Evolutionary conservation across 1,140 invertebrate species (phyloP).

Genomic region (Caenorhabditis inopinata): DNA sequence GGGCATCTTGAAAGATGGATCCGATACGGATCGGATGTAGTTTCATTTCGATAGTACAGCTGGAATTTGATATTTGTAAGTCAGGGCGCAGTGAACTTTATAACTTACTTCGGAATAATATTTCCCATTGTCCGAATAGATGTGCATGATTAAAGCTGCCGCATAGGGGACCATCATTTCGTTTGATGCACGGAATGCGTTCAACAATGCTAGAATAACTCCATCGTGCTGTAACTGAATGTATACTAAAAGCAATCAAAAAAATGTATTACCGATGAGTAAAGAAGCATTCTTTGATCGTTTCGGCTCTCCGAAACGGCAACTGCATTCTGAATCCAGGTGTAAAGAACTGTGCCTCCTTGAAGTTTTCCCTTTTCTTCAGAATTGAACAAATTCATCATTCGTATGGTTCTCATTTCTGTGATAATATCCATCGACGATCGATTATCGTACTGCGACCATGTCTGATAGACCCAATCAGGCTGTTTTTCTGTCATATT

Average conservation of each 20-base stretch:
- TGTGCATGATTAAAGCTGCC: slow-evolving; percentile 45
- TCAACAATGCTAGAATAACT: slow-evolving; percentile 38
- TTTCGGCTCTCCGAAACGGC: slow-evolving; percentile 35
- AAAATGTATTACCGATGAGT: slow-evolving; percentile 29
- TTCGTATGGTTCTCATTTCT: slow-evolving; percentile 23
- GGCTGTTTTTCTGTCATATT: slow-evolving; percentile 10
- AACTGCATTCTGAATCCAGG: slow-evolving; percentile 38
- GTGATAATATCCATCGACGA: slow-evolving; percentile 36
- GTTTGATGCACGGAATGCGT: slow-evolving; percentile 36
- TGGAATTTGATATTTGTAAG: neutral
- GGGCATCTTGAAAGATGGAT: neutral
- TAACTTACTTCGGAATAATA: neutral
- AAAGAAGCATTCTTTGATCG: slow-evolving; percentile 44
- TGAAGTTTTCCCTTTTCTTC: slow-evolving; percentile 21
- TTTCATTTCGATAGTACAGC: slow-evolving; percentile 18
- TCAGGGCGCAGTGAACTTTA: too few species aligned
- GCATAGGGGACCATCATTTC: slow-evolving; percentile 43
- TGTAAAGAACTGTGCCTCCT: slow-evolving; percentile 38
- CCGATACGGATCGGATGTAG: neutral
- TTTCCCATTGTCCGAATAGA: slow-evolving; percentile 1
- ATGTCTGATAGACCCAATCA: neutral
- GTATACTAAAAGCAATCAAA: neutral
- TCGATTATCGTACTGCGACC: neutral
- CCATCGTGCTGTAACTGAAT: slow-evolving; percentile 41
- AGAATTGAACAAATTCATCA: slow-evolving; percentile 22